Percentiles rank a stretch among this genome's conserved stretches.
phyloP scores from a whole-genome alignment of 2,113 vertebrate genomes.

The Coregonus clupeaformis region DNA sequence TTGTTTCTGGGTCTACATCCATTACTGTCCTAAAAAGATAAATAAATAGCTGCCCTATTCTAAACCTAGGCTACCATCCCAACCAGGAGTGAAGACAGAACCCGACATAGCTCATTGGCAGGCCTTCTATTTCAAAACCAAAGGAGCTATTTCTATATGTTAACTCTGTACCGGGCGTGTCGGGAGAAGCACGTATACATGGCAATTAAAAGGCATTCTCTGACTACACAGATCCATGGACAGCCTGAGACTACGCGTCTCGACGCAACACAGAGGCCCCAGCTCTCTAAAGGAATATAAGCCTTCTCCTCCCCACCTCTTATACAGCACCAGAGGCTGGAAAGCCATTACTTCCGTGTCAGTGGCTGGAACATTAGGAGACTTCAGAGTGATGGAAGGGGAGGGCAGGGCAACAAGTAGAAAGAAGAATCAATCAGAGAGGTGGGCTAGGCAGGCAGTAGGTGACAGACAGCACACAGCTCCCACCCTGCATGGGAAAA shows the following conservation, averaged over 20 bases:
- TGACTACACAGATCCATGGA: not conserved
- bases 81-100: not conserved
- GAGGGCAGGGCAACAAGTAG: not conserved
- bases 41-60: not conserved
- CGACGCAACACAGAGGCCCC: too few relatives aligned
- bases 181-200: not conserved
- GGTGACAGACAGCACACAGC: too few relatives aligned
- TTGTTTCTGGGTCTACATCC: not conserved
- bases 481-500: constrained; percentile 5
- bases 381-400: constrained; percentile 40
- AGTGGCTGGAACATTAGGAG: constrained; percentile 25
- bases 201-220: not conserved
- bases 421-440: constrained; percentile 43
- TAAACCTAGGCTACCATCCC: not conserved
- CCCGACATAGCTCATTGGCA: not conserved
- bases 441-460: constrained; percentile 24
- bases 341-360: constrained; percentile 20
- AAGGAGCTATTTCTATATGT: not conserved
- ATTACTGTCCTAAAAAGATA: not conserved
- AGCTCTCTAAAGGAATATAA: not conserved
- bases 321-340: constrained; percentile 4
- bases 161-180: not conserved
- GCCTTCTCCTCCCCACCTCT: constrained; percentile 11
- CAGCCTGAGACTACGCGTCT: too few relatives aligned
- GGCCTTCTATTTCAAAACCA: not conserved